phyloP scores from a whole-genome alignment of 2,113 vertebrate species.

The Leptodactylus fuscus region DNA sequence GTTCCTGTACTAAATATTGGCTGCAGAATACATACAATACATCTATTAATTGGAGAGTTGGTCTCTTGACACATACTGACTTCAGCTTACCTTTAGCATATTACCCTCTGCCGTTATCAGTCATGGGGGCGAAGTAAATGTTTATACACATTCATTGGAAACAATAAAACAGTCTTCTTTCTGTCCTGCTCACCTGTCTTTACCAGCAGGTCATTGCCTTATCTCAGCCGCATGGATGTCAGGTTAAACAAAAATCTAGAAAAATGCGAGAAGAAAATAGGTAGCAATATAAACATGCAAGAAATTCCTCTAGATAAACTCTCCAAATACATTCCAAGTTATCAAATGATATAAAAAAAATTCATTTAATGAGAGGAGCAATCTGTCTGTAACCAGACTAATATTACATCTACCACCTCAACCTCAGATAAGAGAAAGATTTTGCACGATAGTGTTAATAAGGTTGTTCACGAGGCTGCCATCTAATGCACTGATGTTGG shows the following conservation, averaged over 20 bases:
- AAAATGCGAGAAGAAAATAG: conserved; percentile 44
- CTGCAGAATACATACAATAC: too few relatives aligned
- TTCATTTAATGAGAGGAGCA: not conserved
- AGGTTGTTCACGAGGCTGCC: too few relatives aligned
- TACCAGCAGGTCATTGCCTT: conserved; percentile 56
- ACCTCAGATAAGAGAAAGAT: too few relatives aligned
- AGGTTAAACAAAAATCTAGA: conserved; percentile 28
- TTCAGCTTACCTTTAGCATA: conserved; percentile 39
- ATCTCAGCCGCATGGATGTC: conserved; percentile 12
- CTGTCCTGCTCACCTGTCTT: conserved; percentile 45
- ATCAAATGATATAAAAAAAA: not conserved
- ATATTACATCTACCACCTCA: too few relatives aligned
- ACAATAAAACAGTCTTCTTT: conserved; percentile 44
- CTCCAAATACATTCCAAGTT: conserved; percentile 32
- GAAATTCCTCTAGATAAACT: conserved; percentile 55
- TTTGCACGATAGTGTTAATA: too few relatives aligned
- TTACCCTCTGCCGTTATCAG: conserved; percentile 2
- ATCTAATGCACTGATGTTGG: too few relatives aligned
- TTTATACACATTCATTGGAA: conserved; percentile 33
- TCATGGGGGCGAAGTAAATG: conserved; percentile 17
- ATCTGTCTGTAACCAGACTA: not conserved
- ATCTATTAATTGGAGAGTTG: too few relatives aligned
- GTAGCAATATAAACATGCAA: conserved; percentile 47
- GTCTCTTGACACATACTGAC: not conserved
- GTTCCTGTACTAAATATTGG: too few relatives aligned